A percentile compares a stretch with the other conserved stretches of the same genome.
These are phyloP conservation scores for Rissa tridactyla DNA, from an alignment of 2,113 vertebrate genomes.

Conservation along the genomic window DNA sequence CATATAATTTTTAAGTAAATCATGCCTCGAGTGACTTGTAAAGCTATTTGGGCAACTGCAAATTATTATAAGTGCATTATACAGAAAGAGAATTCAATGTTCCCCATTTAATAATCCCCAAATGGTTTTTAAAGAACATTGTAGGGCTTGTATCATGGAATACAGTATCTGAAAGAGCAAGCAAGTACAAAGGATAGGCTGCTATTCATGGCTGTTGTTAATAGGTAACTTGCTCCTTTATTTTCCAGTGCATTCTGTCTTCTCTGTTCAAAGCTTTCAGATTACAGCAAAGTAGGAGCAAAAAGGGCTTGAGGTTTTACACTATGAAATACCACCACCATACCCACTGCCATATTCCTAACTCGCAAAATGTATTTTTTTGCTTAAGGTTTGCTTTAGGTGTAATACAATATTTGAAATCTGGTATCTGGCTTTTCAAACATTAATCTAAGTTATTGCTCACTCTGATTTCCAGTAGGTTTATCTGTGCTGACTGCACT, in stretches of 20 bases:
- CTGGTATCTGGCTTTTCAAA: not conserved
- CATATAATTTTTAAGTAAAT: slow-evolving; percentile 39
- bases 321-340: not conserved
- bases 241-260: not conserved
- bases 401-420: not conserved
- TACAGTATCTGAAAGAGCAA: not conserved
- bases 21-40: not conserved
- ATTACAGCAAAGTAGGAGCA: not conserved
- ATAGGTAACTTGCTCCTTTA: not conserved
- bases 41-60: slow-evolving; percentile 33
- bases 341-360: not conserved
- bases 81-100: slow-evolving; percentile 13
- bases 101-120: slow-evolving; percentile 38
- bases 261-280: not conserved
- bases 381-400: not conserved
- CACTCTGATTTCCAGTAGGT: not conserved
- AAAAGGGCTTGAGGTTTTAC: not conserved
- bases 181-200: not conserved
- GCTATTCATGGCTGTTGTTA: not conserved
- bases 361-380: not conserved
- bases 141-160: not conserved
- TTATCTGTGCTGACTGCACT: not conserved
- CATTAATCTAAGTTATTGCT: not conserved
- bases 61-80: slow-evolving; percentile 3
- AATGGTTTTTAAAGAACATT: slow-evolving; percentile 37